Base-by-base conservation (phyloP, 2,888 invertebrate species). In the Ormia ochracea region DNA sequence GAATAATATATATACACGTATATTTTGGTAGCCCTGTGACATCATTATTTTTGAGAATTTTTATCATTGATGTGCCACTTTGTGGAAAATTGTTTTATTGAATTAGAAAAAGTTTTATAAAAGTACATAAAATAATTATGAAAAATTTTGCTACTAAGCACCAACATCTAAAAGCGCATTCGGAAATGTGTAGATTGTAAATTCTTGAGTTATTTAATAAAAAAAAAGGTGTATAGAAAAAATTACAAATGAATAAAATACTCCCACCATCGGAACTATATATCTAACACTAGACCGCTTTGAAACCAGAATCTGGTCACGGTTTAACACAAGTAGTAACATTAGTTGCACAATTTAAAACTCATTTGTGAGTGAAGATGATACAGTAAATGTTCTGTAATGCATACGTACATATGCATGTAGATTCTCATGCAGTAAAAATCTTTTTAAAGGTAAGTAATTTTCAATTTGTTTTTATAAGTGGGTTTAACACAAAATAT, bases 241-340 rank as follows among this genome's bases (percentile, higher is more conserved):
- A 68, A 19, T 31, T 73, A 63, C 50, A 72, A 65, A 50, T 19
- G 21, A 56, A 50, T 9, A 17, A 61, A 80, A 80, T 80, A 80
- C 80, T 80, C 76, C 76, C 76, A 80, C 80, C 56, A 76, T 63
- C 19, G 41, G 50, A 31, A 14, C 48, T 28, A 41, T n/a, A 33
- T 9, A 33, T 43, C 21, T 45, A 21, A 26, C 19, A 45, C 43
- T 45, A 43, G 31, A 41, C 4, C 4, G 10, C 36, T 45, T 50
- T 14, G 1, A 50, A 65, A 36, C 14, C 28, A 12, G 1, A 59
- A 43, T 33, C n/a, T 6, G 6, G n/a, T 21, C n/a, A n/a, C n/a
- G n/a, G n/a, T n/a, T n/a, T 23, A 28, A 12, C 1, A 41, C 5
- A 26, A 41, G 36, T 52, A 5, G 19, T 21, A 50, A 19, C 5